Conservation (phyloP, 2,797 vertebrate genomes). For the Pseudomugil tenellus region DNA sequence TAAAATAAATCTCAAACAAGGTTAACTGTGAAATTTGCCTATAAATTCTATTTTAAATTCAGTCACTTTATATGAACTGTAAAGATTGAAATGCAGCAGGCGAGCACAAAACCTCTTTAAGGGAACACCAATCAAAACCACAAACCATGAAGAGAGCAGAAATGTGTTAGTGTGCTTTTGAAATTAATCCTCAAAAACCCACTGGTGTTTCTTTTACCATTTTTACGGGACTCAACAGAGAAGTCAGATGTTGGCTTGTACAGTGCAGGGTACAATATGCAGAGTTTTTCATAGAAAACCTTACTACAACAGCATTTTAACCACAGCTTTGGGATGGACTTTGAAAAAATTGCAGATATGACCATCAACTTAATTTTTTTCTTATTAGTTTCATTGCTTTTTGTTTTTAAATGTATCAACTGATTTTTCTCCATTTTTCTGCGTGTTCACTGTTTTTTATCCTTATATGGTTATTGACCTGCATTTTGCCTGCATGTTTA, state of each 20-base stretch:
- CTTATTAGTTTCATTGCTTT: no score
- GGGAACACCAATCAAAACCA: constrained; percentile 68
- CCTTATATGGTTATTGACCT: no score
- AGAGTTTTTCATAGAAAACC: constrained; percentile 62
- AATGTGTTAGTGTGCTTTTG: constrained; percentile 78
- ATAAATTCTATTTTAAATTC: constrained; percentile 63
- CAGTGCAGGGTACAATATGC: constrained; percentile 60
- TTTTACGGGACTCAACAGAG: constrained; percentile 61
- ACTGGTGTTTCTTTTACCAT: constrained; percentile 50
- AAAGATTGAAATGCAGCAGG: constrained; percentile 65
- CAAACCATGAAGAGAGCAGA: constrained; percentile 69
- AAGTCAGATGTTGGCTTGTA: constrained; percentile 66
- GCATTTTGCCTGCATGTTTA: no score
- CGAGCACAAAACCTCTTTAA: constrained; percentile 54
- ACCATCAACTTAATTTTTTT: no score
- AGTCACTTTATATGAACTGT: constrained; percentile 54
- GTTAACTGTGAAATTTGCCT: constrained; percentile 44
- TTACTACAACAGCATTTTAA: constrained; percentile 52
- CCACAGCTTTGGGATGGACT: constrained; percentile 31
- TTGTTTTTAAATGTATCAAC: no score
- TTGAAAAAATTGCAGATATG: neutral
- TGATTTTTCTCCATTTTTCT: no score
- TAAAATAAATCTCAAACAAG: constrained; percentile 30
- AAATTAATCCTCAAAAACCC: constrained; percentile 73
- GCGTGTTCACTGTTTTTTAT: no score